Conservation (phyloP, 1,140 invertebrate genomes). For the Drosophila willistoni region DNA sequence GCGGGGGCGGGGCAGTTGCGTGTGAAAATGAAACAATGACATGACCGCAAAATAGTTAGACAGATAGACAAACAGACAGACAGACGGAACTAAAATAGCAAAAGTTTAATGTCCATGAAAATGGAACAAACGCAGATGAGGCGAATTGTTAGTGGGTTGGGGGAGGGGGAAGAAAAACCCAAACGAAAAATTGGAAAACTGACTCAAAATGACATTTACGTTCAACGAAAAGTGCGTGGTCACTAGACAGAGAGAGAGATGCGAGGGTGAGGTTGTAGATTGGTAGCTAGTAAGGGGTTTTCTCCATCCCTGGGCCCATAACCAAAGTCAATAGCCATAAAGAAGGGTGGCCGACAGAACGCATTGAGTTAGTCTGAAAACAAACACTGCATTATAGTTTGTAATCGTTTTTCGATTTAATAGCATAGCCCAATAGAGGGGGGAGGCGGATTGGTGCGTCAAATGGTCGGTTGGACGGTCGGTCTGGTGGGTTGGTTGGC, state of each 20-base stretch:
- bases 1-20: slow-evolving; percentile 35
- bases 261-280: slow-evolving; percentile 9
- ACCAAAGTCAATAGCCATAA: slow-evolving; percentile 47
- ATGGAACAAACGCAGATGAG: slow-evolving; percentile 24
- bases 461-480: no score
- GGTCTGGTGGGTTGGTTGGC: neutral
- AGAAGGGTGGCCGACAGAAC: neutral
- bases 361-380: slow-evolving; percentile 33
- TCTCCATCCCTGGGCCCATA: slow-evolving; percentile 9
- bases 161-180: neutral
- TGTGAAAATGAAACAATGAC: slow-evolving; percentile 78
- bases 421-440: slow-evolving; percentile 32
- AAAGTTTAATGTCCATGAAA: slow-evolving; percentile 54
- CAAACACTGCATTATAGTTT: slow-evolving; percentile 77
- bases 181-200: slow-evolving; percentile 21
- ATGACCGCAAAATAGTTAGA: slow-evolving; percentile 61
- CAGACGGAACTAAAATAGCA: slow-evolving; percentile 40
- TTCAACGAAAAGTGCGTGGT: slow-evolving; percentile 46
- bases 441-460: neutral
- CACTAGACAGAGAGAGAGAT: slow-evolving; percentile 22
- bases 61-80: slow-evolving; percentile 20
- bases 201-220: slow-evolving; percentile 69
- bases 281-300: neutral
- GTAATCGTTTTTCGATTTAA: slow-evolving; percentile 82
- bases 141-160: neutral